A percentile compares a stretch with the other conserved stretches of the same genome.
Evolutionary conservation across 2,888 invertebrate genomes (phyloP).

Genomic region (Stenodera caucasica): DNA sequence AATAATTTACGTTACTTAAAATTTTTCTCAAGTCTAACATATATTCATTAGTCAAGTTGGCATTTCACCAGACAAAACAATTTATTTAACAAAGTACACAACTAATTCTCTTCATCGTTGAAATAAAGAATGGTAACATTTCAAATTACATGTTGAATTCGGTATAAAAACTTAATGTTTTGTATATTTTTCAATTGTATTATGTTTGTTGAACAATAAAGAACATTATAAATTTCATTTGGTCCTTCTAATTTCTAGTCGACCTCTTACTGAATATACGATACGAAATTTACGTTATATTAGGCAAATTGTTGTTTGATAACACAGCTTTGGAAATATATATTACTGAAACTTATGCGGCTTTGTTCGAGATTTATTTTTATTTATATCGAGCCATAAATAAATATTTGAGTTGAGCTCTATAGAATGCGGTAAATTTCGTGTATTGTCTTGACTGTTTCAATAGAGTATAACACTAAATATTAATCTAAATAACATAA

Average conservation of each 20-base stretch:
- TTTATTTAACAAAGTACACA: constrained; percentile 41
- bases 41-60: constrained; percentile 43
- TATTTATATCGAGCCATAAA: constrained; percentile 13
- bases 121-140: constrained; percentile 30
- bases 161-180: constrained; percentile 33
- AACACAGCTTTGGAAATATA: constrained; percentile 26
- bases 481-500: constrained; percentile 35
- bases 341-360: constrained; percentile 22
- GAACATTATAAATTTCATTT: constrained; percentile 22
- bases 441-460: constrained; percentile 11
- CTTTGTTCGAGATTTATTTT: constrained; percentile 16
- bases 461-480: constrained; percentile 24
- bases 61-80: constrained; percentile 39
- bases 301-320: constrained; percentile 29
- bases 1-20: constrained; percentile 32
- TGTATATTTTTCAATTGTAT: constrained; percentile 34
- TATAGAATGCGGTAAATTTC: constrained; percentile 6
- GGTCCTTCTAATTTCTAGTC: constrained; percentile 27
- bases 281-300: constrained; percentile 27
- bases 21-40: constrained; percentile 36
- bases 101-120: constrained; percentile 36
- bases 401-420: background rate
- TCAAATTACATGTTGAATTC: constrained; percentile 34
- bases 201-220: constrained; percentile 22
- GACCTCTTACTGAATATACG: constrained; percentile 25